Evolutionary conservation across 2,888 invertebrate genomes (phyloP).

Genomic region (Drosophila borborema): DNA sequence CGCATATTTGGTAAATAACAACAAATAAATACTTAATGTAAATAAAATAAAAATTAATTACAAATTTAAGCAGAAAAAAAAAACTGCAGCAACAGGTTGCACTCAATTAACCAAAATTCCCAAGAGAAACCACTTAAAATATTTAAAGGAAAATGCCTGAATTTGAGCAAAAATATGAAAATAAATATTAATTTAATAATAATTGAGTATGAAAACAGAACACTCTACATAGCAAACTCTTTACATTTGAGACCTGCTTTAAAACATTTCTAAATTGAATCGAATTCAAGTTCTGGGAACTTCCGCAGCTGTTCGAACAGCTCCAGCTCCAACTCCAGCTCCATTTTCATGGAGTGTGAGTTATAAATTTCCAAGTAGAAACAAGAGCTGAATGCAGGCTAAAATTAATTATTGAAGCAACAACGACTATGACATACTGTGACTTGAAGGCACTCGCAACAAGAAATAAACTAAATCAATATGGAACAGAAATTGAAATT

Average conservation of each 20-base stretch:
- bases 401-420: conserved; percentile 56
- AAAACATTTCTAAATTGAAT: conserved; percentile 31
- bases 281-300: conserved; percentile 41
- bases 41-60: not conserved
- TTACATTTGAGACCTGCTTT: not conserved
- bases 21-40: not conserved
- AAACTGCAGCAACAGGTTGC: not conserved
- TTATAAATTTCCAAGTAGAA: conserved; percentile 30
- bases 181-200: not conserved
- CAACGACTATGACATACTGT: conserved; percentile 27
- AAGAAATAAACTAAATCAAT: conserved; percentile 8
- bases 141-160: not conserved
- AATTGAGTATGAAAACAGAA: not conserved
- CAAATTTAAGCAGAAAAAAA: not conserved
- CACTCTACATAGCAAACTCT: not conserved
- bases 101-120: not conserved
- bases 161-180: not conserved
- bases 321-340: not conserved
- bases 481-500: not conserved
- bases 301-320: conserved; percentile 30
- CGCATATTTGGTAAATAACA: not conserved
- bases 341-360: conserved; percentile 19
- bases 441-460: not conserved
- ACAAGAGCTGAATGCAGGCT: conserved; percentile 27
- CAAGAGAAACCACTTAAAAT: not conserved